Conservation (phyloP, 2,888 invertebrate genomes). For the Deilephila porcellus region DNA sequence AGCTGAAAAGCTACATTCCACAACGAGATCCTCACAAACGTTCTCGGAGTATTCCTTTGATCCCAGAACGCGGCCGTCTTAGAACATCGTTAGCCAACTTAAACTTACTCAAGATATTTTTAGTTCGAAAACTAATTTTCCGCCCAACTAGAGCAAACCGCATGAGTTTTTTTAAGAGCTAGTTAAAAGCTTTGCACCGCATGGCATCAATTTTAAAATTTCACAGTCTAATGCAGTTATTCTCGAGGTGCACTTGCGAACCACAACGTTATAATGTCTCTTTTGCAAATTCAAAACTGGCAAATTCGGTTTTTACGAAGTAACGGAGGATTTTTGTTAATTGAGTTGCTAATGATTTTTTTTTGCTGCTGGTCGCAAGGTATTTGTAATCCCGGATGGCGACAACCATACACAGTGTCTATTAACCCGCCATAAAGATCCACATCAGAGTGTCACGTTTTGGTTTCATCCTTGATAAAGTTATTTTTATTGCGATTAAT, state of each 20-base stretch:
- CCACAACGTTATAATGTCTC: not conserved
- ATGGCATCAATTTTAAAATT: constrained; percentile 18
- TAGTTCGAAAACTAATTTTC: constrained; percentile 22
- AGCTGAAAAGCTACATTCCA: not conserved
- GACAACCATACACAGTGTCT: too few relatives aligned
- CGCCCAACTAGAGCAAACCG: not conserved
- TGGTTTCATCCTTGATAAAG: too few relatives aligned
- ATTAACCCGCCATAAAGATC: too few relatives aligned
- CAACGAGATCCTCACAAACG: not conserved
- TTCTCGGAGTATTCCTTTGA: constrained; percentile 7
- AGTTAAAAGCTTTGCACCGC: constrained; percentile 7
- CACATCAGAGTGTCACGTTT: too few relatives aligned
- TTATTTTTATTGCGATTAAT: too few relatives aligned
- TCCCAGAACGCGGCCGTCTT: not conserved
- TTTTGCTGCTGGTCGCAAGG: too few relatives aligned
- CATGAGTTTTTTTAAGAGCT: constrained; percentile 15
- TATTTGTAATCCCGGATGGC: too few relatives aligned
- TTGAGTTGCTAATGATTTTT: too few relatives aligned
- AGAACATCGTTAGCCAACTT: constrained; percentile 7
- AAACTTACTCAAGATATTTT: constrained; percentile 20
- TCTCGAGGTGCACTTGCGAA: not conserved
- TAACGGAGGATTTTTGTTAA: not conserved
- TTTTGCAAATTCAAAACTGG: not conserved
- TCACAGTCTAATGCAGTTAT: constrained; percentile 25
- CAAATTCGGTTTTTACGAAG: not conserved